These are phyloP conservation scores for Garrulus glandarius DNA, from an alignment of 2,797 vertebrate genomes.

Conservation along the genomic window DNA sequence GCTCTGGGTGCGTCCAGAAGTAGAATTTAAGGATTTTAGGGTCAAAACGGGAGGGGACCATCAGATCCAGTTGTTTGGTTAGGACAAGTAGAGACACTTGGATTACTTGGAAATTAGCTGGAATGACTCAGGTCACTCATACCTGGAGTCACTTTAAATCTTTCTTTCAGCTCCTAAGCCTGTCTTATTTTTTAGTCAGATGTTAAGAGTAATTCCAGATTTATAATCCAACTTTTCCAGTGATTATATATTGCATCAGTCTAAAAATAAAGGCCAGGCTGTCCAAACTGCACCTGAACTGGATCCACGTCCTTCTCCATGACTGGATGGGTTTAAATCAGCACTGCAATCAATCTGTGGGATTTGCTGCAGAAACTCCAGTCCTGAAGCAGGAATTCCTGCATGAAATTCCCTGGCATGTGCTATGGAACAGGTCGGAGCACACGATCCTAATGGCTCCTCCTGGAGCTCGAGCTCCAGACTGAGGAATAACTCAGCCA, in stretches of 20 bases:
- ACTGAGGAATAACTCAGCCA: neutral
- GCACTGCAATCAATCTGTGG: neutral
- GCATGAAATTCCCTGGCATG: slow-evolving; percentile 47
- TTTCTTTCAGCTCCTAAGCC: neutral
- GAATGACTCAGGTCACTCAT: neutral
- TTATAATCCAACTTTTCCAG: neutral
- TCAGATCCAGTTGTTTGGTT: neutral
- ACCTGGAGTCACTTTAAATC: neutral
- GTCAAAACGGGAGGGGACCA: neutral
- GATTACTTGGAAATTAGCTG: neutral
- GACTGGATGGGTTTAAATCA: neutral
- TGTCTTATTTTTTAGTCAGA: neutral
- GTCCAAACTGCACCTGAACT: neutral
- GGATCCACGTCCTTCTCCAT: neutral
- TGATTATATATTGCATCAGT: neutral
- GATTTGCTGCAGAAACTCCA: neutral
- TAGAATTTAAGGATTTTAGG: neutral
- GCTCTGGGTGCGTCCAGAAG: neutral
- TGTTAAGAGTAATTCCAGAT: neutral
- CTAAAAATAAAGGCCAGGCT: neutral
- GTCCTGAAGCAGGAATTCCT: slow-evolving; percentile 11
- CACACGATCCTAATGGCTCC: neutral
- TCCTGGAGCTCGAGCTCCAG: neutral
- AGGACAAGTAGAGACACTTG: neutral
- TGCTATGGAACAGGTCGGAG: neutral